Conservation (phyloP, 2,113 vertebrate genomes). For the Nothoprocta perdicaria region DNA sequence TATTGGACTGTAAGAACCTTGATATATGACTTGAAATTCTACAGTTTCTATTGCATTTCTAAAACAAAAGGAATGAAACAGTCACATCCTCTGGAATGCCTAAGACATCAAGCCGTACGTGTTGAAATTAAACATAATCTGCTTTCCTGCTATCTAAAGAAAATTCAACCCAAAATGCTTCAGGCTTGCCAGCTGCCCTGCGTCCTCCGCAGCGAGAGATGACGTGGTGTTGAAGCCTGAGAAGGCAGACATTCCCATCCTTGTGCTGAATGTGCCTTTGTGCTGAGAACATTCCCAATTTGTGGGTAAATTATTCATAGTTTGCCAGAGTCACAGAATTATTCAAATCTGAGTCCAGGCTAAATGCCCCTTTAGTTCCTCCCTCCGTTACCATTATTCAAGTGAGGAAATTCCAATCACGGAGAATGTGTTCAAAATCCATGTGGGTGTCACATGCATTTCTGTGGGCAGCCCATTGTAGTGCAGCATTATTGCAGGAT, state of each 20-base stretch:
- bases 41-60: not conserved
- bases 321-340: not conserved
- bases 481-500: not conserved
- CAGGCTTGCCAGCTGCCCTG: not conserved
- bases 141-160: not conserved
- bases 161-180: not conserved
- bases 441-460: not conserved
- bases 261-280: not conserved
- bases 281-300: not conserved
- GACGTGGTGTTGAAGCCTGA: not conserved
- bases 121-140: not conserved
- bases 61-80: not conserved
- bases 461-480: not conserved
- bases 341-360: not conserved
- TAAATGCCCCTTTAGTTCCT: not conserved
- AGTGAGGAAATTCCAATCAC: not conserved
- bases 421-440: not conserved
- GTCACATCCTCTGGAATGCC: not conserved
- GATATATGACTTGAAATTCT: not conserved
- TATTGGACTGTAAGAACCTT: not conserved
- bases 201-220: not conserved
- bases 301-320: not conserved
- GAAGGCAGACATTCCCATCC: not conserved
- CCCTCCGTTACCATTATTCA: not conserved
- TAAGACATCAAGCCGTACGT: not conserved